phyloP scores from a whole-genome alignment of 2,797 vertebrate genomes.

The Syngnathus acus region DNA sequence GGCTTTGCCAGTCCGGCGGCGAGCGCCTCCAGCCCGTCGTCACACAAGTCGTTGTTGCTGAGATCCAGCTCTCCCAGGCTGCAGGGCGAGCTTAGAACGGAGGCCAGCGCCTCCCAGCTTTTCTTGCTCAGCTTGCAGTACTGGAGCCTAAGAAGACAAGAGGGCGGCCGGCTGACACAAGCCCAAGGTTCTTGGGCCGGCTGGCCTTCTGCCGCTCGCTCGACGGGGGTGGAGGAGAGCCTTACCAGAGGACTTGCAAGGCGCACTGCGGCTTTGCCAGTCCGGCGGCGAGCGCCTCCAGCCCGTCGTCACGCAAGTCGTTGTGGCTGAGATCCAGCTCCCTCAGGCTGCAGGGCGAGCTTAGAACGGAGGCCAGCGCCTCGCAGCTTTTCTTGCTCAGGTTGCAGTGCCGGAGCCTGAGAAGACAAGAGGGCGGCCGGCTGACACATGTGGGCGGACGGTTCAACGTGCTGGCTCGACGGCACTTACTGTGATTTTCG shows the following conservation, averaged over 20 bases:
- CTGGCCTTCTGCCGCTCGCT: too few species aligned
- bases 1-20: conserved; percentile 5
- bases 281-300: conserved; percentile 2
- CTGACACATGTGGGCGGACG: too few species aligned
- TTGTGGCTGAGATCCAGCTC: conserved; percentile 16
- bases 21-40: conserved; percentile 7
- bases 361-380: conserved; percentile 9
- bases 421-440: too few species aligned
- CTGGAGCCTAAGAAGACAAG: not conserved
- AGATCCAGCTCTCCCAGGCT: conserved; percentile 14
- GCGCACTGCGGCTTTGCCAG: conserved; percentile 6
- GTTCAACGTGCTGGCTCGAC: not conserved
- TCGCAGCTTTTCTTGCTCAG: not conserved
- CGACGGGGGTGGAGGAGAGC: not conserved
- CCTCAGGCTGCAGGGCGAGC: conserved; percentile 6
- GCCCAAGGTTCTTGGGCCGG: too few species aligned
- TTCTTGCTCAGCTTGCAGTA: conserved; percentile 4
- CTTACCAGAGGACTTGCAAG: conserved; percentile 14
- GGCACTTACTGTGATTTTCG: conserved; percentile 7
- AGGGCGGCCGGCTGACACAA: too few species aligned
- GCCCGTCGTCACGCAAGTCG: conserved; percentile 1
- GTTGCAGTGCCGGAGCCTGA: too few species aligned
- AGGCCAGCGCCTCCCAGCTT: conserved; percentile 6
- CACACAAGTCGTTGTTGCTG: conserved; percentile 2
- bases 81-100: conserved; percentile 2